Evolutionary conservation across 2,888 invertebrate species (phyloP).

Genomic region (Sarcophaga variegata): DNA sequence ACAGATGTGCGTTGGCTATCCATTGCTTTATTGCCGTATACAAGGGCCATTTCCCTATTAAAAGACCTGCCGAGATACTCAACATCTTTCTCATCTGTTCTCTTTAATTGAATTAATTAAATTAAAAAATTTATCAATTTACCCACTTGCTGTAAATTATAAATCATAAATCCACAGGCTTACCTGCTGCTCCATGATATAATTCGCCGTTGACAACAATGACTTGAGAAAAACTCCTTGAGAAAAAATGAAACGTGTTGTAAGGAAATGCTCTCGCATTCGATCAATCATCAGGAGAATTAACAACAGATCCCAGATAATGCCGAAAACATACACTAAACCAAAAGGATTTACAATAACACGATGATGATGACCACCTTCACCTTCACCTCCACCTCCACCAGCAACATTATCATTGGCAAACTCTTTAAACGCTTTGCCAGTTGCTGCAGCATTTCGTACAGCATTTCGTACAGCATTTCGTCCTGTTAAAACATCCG

Average conservation of each 20-base stretch:
- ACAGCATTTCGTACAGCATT: neutral
- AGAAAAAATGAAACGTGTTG: slow-evolving; percentile 44
- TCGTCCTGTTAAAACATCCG: slow-evolving; percentile 52
- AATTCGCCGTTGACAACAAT: slow-evolving; percentile 52
- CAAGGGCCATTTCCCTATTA: too few relatives aligned
- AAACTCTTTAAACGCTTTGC: neutral
- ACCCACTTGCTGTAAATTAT: neutral
- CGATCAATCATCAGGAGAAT: slow-evolving; percentile 64
- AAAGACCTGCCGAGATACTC: too few relatives aligned
- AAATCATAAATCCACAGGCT: slow-evolving; percentile 14
- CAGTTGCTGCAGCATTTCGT: neutral
- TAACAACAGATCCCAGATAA: slow-evolving; percentile 69
- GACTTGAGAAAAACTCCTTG: slow-evolving; percentile 41
- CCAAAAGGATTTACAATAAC: slow-evolving; percentile 59
- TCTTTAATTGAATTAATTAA: neutral
- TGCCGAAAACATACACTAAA: slow-evolving; percentile 43
- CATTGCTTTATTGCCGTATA: too few relatives aligned
- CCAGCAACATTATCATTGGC: neutral
- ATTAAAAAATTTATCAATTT: neutral
- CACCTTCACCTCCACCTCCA: neutral
- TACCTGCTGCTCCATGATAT: slow-evolving; percentile 43
- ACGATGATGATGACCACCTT: neutral
- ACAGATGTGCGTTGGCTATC: too few relatives aligned
- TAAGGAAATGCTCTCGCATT: slow-evolving; percentile 55
- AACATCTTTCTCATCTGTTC: too few relatives aligned